phyloP scores from a whole-genome alignment of 2,888 invertebrate species.

The Andrena dorsata region DNA sequence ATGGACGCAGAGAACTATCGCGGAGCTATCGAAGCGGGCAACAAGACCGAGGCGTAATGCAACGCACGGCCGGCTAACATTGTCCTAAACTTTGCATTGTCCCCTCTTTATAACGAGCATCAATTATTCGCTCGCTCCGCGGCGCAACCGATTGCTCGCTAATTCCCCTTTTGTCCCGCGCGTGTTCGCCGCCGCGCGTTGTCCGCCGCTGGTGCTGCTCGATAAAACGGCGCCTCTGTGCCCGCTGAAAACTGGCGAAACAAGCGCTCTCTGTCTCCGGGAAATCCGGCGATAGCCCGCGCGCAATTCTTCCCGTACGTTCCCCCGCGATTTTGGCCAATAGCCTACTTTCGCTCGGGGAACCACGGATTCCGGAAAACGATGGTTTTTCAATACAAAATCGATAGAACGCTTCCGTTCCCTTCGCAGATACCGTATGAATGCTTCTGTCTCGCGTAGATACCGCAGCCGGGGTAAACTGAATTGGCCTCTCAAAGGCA shows the following conservation, averaged over 20 bases:
- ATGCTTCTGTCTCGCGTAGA: too few relatives aligned
- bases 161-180: constrained; percentile 65
- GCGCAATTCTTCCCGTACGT: neutral
- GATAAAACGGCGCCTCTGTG: constrained; percentile 16
- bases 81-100: constrained; percentile 75
- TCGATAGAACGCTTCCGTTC: constrained; percentile 1
- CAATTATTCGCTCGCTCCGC: constrained; percentile 61
- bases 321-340: neutral
- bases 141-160: constrained; percentile 56
- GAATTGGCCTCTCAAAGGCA: too few relatives aligned
- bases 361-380: neutral
- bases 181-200: constrained; percentile 22
- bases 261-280: constrained; percentile 8
- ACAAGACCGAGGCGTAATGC: constrained; percentile 54
- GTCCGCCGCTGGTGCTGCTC: neutral
- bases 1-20: constrained; percentile 33
- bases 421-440: neutral
- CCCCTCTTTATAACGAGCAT: constrained; percentile 61
- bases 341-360: neutral
- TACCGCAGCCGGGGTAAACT: too few relatives aligned
- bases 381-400: neutral
- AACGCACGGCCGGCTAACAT: constrained; percentile 59
- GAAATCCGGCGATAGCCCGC: neutral
- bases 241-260: constrained; percentile 28
- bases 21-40: constrained; percentile 43